Base-by-base conservation (phyloP, 2,888 invertebrate species). In the Eupithecia tripunctaria region DNA sequence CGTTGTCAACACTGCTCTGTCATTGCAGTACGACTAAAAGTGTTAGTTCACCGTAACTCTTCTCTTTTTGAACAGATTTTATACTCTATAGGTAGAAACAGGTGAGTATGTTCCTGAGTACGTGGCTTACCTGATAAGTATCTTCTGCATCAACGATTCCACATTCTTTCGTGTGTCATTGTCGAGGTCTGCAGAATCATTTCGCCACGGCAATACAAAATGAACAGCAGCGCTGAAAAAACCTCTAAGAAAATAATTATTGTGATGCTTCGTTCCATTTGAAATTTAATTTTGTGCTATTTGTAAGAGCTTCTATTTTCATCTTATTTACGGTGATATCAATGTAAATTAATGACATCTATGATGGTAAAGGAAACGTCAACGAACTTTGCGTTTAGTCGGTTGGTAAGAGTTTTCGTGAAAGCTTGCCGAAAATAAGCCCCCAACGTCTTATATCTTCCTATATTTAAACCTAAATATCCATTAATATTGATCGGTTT, bases 221-320 rank as follows among this genome's bases (percentile, higher is more conserved):
- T 43, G 4, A n/a, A 47, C 21, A 25, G 4, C 56, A 32, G 67
- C 59, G 68, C 62, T 71, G 65, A 74, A 73, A 73, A 67, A 27
- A 29, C 21, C 56, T n/a, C n/a, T n/a, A 29, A 43, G 59, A 47
- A 64, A 62, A 29, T 60, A 18, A 60, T 29, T 60, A 71, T 66
- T 38, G 68, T 51, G 68, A 60, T 60, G 36, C 70, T 65, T 71
- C 41, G 74, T 41, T 68, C 74, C 56, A 71, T 68, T 71, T 68
- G 62, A 71, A 66, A 68, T 62, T 71, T 69, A 15, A 66, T 71
- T 59, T 68, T 64, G 68, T 68, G 65, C 67, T 71, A 68, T 74
- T 68, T 71, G 47, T 71, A 68, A 74, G 66, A 68, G 27, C 51
- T 68, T 25, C 64, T 76, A 78, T 78, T 78, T 75, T 27, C 15